Percentiles rank a stretch among this genome's conserved stretches.
Evolutionary conservation across 2,797 vertebrate species (phyloP).

Genomic region (Novumbra hubbsi): DNA sequence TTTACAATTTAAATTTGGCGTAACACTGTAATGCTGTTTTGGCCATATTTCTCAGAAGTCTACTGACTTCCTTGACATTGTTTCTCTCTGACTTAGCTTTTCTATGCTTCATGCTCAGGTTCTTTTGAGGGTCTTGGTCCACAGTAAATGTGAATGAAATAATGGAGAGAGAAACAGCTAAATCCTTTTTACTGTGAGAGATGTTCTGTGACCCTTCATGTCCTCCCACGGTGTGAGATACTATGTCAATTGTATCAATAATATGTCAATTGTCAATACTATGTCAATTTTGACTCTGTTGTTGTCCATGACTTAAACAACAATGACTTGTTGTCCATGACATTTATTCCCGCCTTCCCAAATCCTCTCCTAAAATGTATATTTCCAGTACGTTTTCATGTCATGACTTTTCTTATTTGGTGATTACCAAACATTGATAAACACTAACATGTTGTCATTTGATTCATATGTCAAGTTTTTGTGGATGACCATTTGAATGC

Average conservation of each 20-base stretch:
- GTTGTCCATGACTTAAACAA: too few species aligned
- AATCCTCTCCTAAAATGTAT: neutral
- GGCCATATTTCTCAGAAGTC: neutral
- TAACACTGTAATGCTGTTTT: too few species aligned
- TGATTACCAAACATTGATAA: neutral
- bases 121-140: neutral
- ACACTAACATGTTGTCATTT: neutral
- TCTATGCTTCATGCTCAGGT: neutral
- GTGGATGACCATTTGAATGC: neutral
- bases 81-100: slow-evolving; percentile 13
- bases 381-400: neutral
- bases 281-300: too few species aligned
- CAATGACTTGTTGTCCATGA: too few species aligned
- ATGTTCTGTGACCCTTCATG: neutral
- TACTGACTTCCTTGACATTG: slow-evolving; percentile 21
- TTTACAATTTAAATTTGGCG: too few species aligned
- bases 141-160: neutral
- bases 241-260: too few species aligned
- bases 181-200: neutral
- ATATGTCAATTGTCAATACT: too few species aligned
- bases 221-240: neutral
- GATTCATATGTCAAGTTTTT: too few species aligned
- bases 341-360: too few species aligned
- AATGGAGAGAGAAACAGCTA: neutral
- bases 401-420: neutral